Percentiles rank a stretch among this genome's conserved stretches.
These are phyloP conservation scores for Periophthalmus magnuspinnatus DNA, from an alignment of 2,797 vertebrate genomes.

Conservation along the genomic window DNA sequence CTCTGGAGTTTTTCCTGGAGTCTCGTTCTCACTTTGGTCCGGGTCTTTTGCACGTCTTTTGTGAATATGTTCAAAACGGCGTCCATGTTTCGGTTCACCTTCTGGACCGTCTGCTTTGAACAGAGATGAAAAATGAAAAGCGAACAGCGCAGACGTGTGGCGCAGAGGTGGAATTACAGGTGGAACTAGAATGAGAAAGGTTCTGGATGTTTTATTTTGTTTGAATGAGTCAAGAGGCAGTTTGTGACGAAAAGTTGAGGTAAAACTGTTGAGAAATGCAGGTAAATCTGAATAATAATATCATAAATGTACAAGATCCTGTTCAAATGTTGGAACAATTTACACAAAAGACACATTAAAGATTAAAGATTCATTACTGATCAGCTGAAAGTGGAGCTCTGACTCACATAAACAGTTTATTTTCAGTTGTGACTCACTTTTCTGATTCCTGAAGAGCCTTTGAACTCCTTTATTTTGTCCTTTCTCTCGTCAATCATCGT, in stretches of 20 bases:
- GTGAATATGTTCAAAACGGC: slow-evolving; percentile 30
- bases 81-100: slow-evolving; percentile 15
- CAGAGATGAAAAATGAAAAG: not conserved
- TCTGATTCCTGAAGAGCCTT: not conserved
- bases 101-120: slow-evolving; percentile 27
- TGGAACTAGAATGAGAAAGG: not conserved
- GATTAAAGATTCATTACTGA: too few relatives aligned
- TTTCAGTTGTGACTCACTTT: not conserved
- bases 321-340: too few relatives aligned
- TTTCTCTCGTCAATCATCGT: slow-evolving; percentile 39
- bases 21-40: not conserved
- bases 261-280: too few relatives aligned
- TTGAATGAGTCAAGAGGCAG: too few relatives aligned
- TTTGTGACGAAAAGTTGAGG: too few relatives aligned
- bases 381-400: too few relatives aligned
- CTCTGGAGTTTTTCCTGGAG: slow-evolving; percentile 40
- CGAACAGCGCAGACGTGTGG: not conserved
- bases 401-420: not conserved
- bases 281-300: too few relatives aligned
- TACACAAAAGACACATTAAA: too few relatives aligned
- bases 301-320: too few relatives aligned
- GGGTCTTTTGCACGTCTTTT: slow-evolving; percentile 6
- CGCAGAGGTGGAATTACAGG: not conserved
- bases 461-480: slow-evolving; percentile 43
- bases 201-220: too few relatives aligned